Conservation (phyloP, 2,113 vertebrate species). For the Leptobrachium leishanense region DNA sequence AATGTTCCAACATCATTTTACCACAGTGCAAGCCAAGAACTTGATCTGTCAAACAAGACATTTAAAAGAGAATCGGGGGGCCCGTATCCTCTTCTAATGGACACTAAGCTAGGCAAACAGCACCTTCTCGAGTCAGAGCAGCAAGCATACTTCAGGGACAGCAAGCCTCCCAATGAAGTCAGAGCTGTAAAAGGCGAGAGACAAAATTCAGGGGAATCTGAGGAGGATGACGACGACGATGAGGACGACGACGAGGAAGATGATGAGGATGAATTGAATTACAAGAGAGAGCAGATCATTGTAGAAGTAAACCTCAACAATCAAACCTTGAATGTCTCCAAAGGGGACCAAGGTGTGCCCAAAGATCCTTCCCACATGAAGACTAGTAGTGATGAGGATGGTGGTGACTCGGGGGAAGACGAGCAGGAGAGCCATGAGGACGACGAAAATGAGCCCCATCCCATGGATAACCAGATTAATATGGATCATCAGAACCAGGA, state of each 20-base stretch:
- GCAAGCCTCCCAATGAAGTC: constrained; percentile 68
- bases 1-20: constrained; percentile 79
- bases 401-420: constrained; percentile 76
- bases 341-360: constrained; percentile 88
- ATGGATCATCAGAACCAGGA: constrained; percentile 67
- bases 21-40: constrained; percentile 79
- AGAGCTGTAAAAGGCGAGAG: constrained; percentile 74
- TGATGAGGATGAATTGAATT: constrained; percentile 82
- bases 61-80: constrained; percentile 87
- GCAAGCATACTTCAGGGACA: constrained; percentile 87
- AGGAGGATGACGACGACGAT: constrained; percentile 81
- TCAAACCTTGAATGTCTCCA: constrained; percentile 97
- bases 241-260: constrained; percentile 94
- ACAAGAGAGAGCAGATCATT: constrained; percentile 97
- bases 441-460: constrained; percentile 72
- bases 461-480: constrained; percentile 69
- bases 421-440: constrained; percentile 73
- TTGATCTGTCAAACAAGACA: constrained; percentile 85
- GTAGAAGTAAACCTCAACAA: constrained; percentile 99
- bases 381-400: constrained; percentile 82
- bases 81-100: constrained; percentile 88
- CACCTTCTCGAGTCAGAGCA: constrained; percentile 75
- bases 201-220: constrained; percentile 81
- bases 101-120: constrained; percentile 81
- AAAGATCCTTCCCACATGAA: constrained; percentile 77